Percentiles rank a stretch among this genome's conserved stretches.
These are phyloP conservation scores for Sitodiplosis mosellana DNA, from an alignment of 1,140 invertebrate genomes.

Conservation along the genomic window DNA sequence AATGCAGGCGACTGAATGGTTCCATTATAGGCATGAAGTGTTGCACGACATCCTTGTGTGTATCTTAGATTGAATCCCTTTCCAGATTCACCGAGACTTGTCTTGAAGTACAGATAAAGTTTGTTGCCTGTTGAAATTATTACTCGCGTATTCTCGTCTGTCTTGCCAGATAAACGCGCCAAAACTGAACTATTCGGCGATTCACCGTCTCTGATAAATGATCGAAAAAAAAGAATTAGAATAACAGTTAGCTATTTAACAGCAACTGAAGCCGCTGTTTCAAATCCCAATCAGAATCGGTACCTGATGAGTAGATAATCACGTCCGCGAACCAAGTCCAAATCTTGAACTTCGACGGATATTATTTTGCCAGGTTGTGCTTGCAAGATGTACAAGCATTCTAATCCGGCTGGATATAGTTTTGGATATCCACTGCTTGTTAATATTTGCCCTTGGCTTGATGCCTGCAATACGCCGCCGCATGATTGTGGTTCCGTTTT, in stretches of 20 bases:
- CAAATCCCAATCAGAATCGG: no score
- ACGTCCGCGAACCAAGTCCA: constrained; percentile 67
- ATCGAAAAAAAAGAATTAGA: no score
- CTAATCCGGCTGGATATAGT: constrained; percentile 80
- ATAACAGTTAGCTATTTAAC: no score
- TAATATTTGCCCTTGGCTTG: constrained; percentile 61
- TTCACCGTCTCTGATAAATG: constrained; percentile 74
- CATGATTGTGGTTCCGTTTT: constrained; percentile 83
- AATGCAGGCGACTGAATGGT: constrained; percentile 77
- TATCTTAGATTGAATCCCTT: constrained; percentile 84
- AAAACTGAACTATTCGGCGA: constrained; percentile 67
- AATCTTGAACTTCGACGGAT: constrained; percentile 74
- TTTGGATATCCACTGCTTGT: constrained; percentile 82
- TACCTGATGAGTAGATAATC: constrained; percentile 84
- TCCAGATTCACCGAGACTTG: constrained; percentile 67
- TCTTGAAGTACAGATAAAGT: constrained; percentile 83
- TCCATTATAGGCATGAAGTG: constrained; percentile 60
- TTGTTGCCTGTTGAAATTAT: constrained; percentile 80
- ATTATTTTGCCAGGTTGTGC: constrained; percentile 75
- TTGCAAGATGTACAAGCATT: constrained; percentile 82
- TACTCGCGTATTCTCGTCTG: constrained; percentile 58
- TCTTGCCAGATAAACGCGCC: constrained; percentile 59
- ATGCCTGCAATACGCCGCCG: constrained; percentile 64
- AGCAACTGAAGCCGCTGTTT: no score
- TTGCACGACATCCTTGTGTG: constrained; percentile 70